phyloP scores from a whole-genome alignment of 2,888 invertebrate genomes.

The Antheraea yamamai region DNA sequence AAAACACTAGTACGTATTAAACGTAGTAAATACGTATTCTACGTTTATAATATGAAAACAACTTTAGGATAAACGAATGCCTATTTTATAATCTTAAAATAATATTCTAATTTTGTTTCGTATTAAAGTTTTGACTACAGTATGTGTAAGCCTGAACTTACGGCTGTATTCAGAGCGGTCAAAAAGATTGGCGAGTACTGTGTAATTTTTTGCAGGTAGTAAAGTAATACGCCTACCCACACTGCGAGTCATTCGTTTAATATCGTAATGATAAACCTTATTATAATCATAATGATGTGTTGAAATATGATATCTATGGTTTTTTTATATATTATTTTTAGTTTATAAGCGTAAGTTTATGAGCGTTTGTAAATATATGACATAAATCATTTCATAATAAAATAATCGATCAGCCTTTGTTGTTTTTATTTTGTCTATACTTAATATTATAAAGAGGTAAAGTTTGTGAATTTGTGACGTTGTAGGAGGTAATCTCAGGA shows the following conservation, averaged over 20 bases:
- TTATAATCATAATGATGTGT: conserved; percentile 7
- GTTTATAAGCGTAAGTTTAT: conserved; percentile 30
- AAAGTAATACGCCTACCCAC: background rate
- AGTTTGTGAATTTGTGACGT: too few species aligned
- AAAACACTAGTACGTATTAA: too few species aligned
- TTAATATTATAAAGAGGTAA: too few species aligned
- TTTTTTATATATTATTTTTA: conserved; percentile 19
- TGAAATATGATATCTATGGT: background rate
- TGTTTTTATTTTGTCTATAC: background rate
- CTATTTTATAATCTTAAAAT: too few species aligned
- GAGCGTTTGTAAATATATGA: conserved; percentile 70
- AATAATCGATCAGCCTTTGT: conserved; percentile 56
- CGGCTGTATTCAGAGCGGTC: too few species aligned
- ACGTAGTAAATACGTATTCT: too few species aligned
- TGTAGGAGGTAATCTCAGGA: too few species aligned
- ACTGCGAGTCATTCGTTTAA: conserved; percentile 17
- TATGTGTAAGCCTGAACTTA: too few species aligned
- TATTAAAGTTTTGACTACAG: too few species aligned
- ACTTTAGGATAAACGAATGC: too few species aligned
- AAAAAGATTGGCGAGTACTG: background rate
- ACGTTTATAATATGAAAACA: too few species aligned
- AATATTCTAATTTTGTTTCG: too few species aligned
- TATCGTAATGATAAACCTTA: background rate
- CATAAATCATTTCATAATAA: conserved; percentile 79
- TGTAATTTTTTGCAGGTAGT: background rate